Conservation (phyloP, 2,888 invertebrate species). For the Pterostichus niger region DNA sequence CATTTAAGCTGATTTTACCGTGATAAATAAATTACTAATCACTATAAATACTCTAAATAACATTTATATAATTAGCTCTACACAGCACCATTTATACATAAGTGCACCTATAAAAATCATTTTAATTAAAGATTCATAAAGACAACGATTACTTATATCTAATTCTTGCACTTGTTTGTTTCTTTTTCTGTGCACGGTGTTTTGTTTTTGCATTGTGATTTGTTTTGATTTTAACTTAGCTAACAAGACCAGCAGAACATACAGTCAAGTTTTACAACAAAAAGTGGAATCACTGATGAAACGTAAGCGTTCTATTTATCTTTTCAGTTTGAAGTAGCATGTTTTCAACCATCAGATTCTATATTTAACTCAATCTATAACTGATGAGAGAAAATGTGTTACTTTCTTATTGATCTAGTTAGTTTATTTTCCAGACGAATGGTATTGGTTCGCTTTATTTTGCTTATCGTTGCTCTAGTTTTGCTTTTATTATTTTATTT, state of each 20-base stretch:
- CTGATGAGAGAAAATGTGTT: background rate
- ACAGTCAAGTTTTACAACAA: slow-evolving; percentile 74
- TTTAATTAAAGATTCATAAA: background rate
- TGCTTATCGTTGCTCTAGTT: slow-evolving; percentile 52
- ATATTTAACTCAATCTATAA: background rate
- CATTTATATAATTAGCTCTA: background rate
- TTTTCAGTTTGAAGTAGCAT: slow-evolving; percentile 62
- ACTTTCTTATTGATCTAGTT: background rate
- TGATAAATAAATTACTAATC: too few species aligned
- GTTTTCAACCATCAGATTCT: background rate
- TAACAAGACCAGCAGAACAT: slow-evolving; percentile 75
- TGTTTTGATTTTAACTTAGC: slow-evolving; percentile 68
- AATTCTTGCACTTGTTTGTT: background rate
- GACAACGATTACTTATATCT: too few species aligned
- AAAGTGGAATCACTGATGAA: slow-evolving; percentile 75
- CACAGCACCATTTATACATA: slow-evolving; percentile 6
- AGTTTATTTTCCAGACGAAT: slow-evolving; percentile 41
- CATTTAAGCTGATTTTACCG: too few species aligned
- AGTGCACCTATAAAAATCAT: background rate
- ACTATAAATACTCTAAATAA: background rate
- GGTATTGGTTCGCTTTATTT: slow-evolving; percentile 57
- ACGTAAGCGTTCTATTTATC: slow-evolving; percentile 73
- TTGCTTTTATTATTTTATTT: slow-evolving; percentile 43
- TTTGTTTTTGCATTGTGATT: slow-evolving; percentile 63
- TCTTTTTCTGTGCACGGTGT: slow-evolving; percentile 58